Conservation (phyloP, 2,797 vertebrate species). For the Alauda arvensis region DNA sequence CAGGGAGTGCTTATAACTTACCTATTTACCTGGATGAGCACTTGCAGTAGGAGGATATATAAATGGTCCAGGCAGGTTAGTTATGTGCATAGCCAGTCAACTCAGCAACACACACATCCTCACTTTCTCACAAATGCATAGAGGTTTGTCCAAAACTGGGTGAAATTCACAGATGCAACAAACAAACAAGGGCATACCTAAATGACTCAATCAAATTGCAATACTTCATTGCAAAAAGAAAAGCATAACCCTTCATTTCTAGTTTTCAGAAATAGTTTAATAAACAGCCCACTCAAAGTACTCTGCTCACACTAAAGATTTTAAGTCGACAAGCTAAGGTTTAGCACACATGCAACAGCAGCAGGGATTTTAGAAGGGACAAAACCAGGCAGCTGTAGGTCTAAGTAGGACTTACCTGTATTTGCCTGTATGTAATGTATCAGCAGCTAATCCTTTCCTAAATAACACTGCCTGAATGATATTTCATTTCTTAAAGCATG, state of each 20-base stretch:
- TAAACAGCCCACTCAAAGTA: neutral
- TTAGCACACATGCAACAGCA: neutral
- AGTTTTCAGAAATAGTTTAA: neutral
- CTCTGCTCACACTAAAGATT: neutral
- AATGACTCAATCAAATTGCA: neutral
- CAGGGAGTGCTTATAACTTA: neutral
- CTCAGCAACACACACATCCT: neutral
- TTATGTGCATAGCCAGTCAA: neutral
- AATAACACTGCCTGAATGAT: neutral
- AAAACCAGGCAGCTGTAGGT: neutral
- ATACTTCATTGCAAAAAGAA: neutral
- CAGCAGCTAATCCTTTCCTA: neutral
- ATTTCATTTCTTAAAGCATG: constrained; percentile 12
- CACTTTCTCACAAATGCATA: neutral
- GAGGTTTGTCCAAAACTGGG: neutral
- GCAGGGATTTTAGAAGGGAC: neutral
- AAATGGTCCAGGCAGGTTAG: neutral
- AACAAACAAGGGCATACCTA: neutral
- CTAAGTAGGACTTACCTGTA: neutral
- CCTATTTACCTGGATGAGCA: neutral
- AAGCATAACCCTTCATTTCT: neutral
- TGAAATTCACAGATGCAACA: neutral
- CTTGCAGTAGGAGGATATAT: neutral
- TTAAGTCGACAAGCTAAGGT: neutral
- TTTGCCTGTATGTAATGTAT: neutral